Evolutionary conservation across 64 coral and sea anemone genomes (phyloP).

Genomic region (Actinia equina): DNA sequence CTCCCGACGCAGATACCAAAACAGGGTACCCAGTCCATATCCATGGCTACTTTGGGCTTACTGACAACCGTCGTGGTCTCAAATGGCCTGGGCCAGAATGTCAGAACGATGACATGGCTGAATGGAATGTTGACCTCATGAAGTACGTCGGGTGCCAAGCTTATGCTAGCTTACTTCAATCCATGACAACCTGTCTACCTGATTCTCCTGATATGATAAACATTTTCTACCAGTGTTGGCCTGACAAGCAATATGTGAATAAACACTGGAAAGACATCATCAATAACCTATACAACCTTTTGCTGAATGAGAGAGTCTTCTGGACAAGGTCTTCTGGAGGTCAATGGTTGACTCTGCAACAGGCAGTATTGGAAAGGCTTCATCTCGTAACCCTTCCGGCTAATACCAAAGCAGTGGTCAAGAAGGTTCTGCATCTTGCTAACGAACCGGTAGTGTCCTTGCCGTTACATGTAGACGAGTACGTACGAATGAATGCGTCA

Average conservation of each 20-base stretch:
- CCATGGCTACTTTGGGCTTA: constrained; percentile 89
- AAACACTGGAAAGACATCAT: constrained; percentile 62
- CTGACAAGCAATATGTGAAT: constrained; percentile 43
- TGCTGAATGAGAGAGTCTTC: constrained; percentile 28
- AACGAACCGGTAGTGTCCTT: constrained; percentile 56
- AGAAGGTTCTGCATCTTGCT: constrained; percentile 35
- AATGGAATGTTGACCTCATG: constrained; percentile 79
- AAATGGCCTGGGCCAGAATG: constrained; percentile 86
- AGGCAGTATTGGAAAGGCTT: constrained; percentile 36
- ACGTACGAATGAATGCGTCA: constrained; percentile 13
- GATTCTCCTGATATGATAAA: neutral
- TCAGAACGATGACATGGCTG: constrained; percentile 76
- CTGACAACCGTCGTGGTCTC: constrained; percentile 82
- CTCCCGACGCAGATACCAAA: constrained; percentile 70
- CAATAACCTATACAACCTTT: constrained; percentile 42
- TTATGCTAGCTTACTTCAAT: constrained; percentile 59
- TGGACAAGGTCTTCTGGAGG: constrained; percentile 53
- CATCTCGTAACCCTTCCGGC: neutral
- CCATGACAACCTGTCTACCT: neutral
- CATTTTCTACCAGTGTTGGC: constrained; percentile 61
- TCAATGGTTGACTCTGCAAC: constrained; percentile 30
- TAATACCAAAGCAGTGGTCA: constrained; percentile 27
- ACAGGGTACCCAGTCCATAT: constrained; percentile 86
- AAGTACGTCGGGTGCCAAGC: constrained; percentile 44
- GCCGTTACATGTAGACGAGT: constrained; percentile 27